Evolutionary conservation across 2,113 vertebrate species (phyloP).

Genomic region (Passerina amoena): DNA sequence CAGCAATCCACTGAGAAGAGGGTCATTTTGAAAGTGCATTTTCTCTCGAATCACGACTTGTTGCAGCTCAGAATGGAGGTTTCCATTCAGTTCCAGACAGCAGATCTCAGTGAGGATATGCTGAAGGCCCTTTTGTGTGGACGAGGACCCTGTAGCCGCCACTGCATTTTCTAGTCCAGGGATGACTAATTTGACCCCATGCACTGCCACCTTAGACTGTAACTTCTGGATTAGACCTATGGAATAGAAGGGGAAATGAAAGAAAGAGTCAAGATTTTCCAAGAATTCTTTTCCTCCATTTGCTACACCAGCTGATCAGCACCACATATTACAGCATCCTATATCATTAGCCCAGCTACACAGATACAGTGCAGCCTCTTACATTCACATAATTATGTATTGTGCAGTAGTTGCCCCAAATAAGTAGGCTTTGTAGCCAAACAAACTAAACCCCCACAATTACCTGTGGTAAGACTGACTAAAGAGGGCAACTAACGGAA

Average conservation of each 20-base stretch:
- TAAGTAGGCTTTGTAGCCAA: not conserved
- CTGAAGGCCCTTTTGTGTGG: slow-evolving; percentile 73
- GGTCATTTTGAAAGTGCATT: slow-evolving; percentile 80
- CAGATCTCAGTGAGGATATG: slow-evolving; percentile 85
- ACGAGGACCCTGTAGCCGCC: not conserved
- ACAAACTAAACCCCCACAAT: not conserved
- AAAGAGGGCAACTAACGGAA: not conserved
- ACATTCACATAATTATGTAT: not conserved
- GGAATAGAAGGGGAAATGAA: not conserved
- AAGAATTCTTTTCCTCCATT: not conserved
- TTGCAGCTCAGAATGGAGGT: slow-evolving; percentile 84
- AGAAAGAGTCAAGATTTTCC: not conserved
- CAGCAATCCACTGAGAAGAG: slow-evolving; percentile 84
- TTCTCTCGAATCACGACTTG: slow-evolving; percentile 81
- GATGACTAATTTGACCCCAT: slow-evolving; percentile 82
- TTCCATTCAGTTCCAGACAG: slow-evolving; percentile 87
- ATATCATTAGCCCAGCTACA: not conserved
- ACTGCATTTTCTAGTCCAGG: slow-evolving; percentile 73
- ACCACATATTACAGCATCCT: not conserved
- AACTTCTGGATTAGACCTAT: slow-evolving; percentile 77
- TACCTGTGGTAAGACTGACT: not conserved
- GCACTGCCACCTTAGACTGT: slow-evolving; percentile 79
- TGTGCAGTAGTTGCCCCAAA: not conserved
- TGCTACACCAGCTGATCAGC: not conserved
- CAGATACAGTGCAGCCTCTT: not conserved